These are phyloP conservation scores for Plagodis dolabraria DNA, from an alignment of 2,888 invertebrate species.

Conservation along the genomic window DNA sequence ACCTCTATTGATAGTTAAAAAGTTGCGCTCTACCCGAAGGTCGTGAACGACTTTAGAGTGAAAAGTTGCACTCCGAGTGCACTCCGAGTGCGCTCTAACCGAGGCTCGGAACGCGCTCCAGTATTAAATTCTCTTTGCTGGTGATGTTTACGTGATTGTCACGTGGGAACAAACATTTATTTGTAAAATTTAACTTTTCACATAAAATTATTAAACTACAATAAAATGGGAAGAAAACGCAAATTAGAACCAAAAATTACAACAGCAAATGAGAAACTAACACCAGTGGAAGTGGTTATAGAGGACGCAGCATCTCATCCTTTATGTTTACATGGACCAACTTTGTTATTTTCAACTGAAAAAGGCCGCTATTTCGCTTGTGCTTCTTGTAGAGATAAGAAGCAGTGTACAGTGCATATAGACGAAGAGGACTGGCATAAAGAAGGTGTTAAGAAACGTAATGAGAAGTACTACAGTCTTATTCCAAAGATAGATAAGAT, in stretches of 20 bases:
- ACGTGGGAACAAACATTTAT: too few species aligned
- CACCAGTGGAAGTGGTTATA: conserved; percentile 80
- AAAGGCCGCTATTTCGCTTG: conserved; percentile 90
- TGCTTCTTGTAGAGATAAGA: conserved; percentile 92
- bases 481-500: conserved; percentile 81
- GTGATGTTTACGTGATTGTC: too few species aligned
- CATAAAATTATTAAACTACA: background rate
- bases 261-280: conserved; percentile 42
- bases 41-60: too few species aligned
- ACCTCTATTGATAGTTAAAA: too few species aligned
- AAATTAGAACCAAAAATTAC: conserved; percentile 52
- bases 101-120: too few species aligned
- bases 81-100: too few species aligned
- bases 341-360: conserved; percentile 87
- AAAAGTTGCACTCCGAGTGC: too few species aligned
- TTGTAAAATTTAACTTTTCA: too few species aligned
- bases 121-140: too few species aligned
- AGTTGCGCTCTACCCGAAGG: too few species aligned
- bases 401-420: conserved; percentile 90
- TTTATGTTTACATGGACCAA: conserved; percentile 90
- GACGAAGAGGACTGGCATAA: conserved; percentile 81
- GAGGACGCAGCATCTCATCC: conserved; percentile 87
- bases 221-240: conserved; percentile 68
- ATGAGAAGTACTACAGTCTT: conserved; percentile 73
- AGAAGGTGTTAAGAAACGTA: conserved; percentile 73